Evolutionary conservation across 2,797 vertebrate genomes (phyloP), one percentile per base, ranked within the genome.

Genomic region (Enteromius fasciolatus): DNA sequence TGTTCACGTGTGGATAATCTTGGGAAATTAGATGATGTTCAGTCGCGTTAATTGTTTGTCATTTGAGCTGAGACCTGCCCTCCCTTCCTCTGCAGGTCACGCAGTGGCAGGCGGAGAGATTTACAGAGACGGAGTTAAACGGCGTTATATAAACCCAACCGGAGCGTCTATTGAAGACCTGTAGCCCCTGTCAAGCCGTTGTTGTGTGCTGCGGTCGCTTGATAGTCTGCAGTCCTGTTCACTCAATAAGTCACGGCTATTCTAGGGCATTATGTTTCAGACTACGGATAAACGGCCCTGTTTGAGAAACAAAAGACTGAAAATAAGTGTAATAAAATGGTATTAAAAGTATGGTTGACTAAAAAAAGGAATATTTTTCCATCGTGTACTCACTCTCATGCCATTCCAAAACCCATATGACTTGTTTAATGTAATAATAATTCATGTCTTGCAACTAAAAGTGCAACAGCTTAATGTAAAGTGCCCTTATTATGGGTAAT

Each of bases 21-120:
- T 11, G 25, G 76, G 82, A 78, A 78, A 84, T 84, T 84, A 73
- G 69, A 54, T 54, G 61, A 74, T 79, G 66, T 84, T 66, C 57
- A 54, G 76, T 67, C 12, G 46, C 5, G 73, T 76, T 82, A 82
- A 82, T 82, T 82, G 80, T 82, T 82, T 82, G 81, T 82, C 67
- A 54, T 84, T 66, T 78, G 61, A 74, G 46, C 63, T 8, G 52
- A 69, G 41, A 68, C 36, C 50, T 83, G 64, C 44, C 63, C 39
- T 79, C 68, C 48, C 72, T 77, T 61, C 48, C 28, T 52, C 10
- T 1, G 7, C 80, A 52, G 76, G 81, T 79, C 81, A 82, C 3
- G 15, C 79, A 12, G 41, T 28, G 36, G 57, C 79, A 64, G 44
- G 15, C 44, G 8, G 5, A 20, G 46, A 68, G 73, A 76, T 76